phyloP scores from a whole-genome alignment of 2,113 vertebrate genomes.

The Rhinoderma darwinii region DNA sequence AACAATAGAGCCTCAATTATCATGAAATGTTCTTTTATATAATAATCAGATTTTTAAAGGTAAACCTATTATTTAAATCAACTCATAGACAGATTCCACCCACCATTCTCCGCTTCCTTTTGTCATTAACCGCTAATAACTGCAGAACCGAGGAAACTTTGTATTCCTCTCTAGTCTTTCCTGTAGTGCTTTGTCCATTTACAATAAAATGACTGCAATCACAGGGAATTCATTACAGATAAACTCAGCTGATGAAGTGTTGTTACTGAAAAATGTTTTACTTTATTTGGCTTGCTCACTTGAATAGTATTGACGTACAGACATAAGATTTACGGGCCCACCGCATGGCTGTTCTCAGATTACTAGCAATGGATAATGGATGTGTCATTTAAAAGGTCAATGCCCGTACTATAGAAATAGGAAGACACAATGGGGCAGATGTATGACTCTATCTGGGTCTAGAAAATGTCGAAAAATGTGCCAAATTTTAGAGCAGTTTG shows the following conservation, averaged over 20 bases:
- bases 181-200: background rate
- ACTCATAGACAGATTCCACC: background rate
- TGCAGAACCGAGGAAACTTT: background rate
- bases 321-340: background rate
- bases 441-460: too few species aligned
- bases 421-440: too few species aligned
- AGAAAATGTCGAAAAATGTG: too few species aligned
- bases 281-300: background rate
- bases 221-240: background rate
- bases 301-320: background rate
- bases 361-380: background rate
- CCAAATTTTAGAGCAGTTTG: too few species aligned
- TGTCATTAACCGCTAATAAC: background rate
- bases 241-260: background rate
- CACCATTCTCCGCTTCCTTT: background rate
- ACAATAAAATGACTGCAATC: slow-evolving; percentile 3
- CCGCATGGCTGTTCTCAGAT: background rate
- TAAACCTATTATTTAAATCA: background rate
- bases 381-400: background rate
- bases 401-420: too few species aligned
- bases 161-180: background rate
- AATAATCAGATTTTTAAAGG: background rate
- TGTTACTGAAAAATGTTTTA: background rate
- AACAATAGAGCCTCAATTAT: background rate
- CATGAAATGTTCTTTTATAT: background rate